These are phyloP conservation scores for Halocynthia roretzi DNA, from an alignment of 23 tunicate genomes.

Conservation along the genomic window DNA sequence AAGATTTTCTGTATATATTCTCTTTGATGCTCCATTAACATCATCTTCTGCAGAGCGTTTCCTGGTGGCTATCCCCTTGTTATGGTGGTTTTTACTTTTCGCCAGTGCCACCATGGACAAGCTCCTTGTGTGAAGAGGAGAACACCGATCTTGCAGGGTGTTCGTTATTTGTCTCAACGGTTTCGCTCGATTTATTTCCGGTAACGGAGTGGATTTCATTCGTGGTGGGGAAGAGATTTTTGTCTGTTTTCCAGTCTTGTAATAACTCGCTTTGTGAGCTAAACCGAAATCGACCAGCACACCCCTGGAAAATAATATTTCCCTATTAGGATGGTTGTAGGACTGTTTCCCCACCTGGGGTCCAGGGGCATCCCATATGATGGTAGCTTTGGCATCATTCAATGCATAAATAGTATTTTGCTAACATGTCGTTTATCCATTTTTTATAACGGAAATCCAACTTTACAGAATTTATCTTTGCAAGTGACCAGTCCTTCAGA, in stretches of 20 bases:
- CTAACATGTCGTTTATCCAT: too few species aligned
- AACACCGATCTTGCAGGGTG: not conserved
- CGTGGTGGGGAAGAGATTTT: not conserved
- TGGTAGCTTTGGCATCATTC: too few species aligned
- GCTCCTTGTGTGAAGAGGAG: not conserved
- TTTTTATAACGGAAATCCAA: too few species aligned
- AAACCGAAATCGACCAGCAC: conserved; percentile 87
- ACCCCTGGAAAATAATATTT: conserved; percentile 30
- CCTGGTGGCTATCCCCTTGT: not conserved
- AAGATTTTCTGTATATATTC: not conserved
- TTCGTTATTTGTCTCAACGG: conserved; percentile 2
- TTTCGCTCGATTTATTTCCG: not conserved
- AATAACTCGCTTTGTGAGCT: conserved; percentile 33
- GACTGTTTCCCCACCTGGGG: too few species aligned
- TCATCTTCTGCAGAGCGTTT: conserved; percentile 9
- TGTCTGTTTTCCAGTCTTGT: not conserved
- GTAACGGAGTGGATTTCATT: not conserved
- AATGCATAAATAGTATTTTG: too few species aligned
- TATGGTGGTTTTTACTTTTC: not conserved
- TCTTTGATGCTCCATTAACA: not conserved
- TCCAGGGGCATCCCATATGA: too few species aligned
- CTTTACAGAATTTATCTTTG: too few species aligned
- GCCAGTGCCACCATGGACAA: conserved; percentile 27
- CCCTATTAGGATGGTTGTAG: too few species aligned
- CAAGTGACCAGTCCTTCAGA: too few species aligned